Evolutionary conservation across 2,113 vertebrate genomes (phyloP), one percentile per base, ranked within the genome.

Genomic region (Mola mola): DNA sequence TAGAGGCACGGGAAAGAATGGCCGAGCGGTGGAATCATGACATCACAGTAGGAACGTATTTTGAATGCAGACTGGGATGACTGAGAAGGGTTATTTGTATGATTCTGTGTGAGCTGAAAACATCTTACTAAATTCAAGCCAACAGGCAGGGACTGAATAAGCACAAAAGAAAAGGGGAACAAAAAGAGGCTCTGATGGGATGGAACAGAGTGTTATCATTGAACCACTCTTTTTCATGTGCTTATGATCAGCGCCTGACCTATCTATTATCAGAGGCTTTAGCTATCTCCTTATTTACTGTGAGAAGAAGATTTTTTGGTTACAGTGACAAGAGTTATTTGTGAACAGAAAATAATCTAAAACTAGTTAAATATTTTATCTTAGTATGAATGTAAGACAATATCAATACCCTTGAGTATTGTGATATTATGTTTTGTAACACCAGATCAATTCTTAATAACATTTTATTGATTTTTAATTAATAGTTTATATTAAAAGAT

Each of bases 181-280:
- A 71, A 36, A 43, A 17, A 19, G 38, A 15, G 2, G 9, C 13
- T 51, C 8, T 9, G 52, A 0, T 0, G 1, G 4, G 52, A 63
- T 2, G 41, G 73, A 66, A 78, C 65, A 47, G 16, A 33, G 61
- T 25, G 73, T 66, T 63, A 57, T n/a, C 0, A 50, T 24, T 13
- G 7, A 8, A 34, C 5, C 16, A 5, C 6, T 38, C 1, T 2
- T 24, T 10, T 22, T 38, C 43, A 43, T 47, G 43, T 71, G 17
- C 46, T 24, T 10, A 2, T 20, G 17, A 15, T 6, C 25, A 26
- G 28, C 9, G 50, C 19, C 15, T 53, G 26, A 48, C 9, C 31
- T 8, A 15, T 66, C 8, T 19, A 2, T 37, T 36, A 46, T 20
- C 29, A 16, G 17, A 33, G n/a, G 29, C 12, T 36, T 15, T 17